Conservation (phyloP, 2,888 invertebrate species). For the Cheilosia soror region DNA sequence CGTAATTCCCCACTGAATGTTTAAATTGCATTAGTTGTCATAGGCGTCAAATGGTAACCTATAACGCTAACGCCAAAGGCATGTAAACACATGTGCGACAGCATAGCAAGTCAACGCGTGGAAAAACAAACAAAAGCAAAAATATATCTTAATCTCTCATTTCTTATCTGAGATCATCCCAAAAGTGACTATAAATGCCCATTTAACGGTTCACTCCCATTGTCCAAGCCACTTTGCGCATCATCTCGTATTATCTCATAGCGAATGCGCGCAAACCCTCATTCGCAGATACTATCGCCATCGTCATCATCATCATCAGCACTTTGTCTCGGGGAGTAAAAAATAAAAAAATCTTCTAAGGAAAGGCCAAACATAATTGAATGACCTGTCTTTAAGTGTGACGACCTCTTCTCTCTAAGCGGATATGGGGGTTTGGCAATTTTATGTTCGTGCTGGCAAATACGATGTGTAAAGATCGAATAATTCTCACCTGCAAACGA, state of each 20-base stretch:
- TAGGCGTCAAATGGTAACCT: too few species aligned
- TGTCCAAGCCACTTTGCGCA: constrained; percentile 27
- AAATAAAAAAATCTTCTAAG: constrained; percentile 28
- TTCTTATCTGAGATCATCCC: not conserved
- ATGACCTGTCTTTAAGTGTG: constrained; percentile 69
- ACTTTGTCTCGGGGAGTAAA: constrained; percentile 27
- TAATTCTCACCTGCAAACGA: constrained; percentile 63
- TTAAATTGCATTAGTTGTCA: too few species aligned
- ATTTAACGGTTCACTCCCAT: constrained; percentile 63
- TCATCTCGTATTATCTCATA: constrained; percentile 22
- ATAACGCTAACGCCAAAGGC: too few species aligned
- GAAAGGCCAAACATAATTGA: constrained; percentile 59
- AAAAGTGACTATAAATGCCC: constrained; percentile 33
- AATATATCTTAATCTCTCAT: not conserved
- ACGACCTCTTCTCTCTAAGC: constrained; percentile 46
- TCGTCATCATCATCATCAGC: constrained; percentile 41
- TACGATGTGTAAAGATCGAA: constrained; percentile 56
- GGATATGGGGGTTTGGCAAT: constrained; percentile 47
- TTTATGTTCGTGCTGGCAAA: constrained; percentile 24
- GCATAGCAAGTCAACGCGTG: too few species aligned
- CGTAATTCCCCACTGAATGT: too few species aligned
- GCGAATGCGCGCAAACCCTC: not conserved
- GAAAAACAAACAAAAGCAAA: not conserved
- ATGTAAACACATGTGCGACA: too few species aligned
- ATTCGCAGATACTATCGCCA: constrained; percentile 26